These are phyloP conservation scores for Apocrypta bakeri DNA, from an alignment of 1,140 invertebrate genomes.

Conservation along the genomic window DNA sequence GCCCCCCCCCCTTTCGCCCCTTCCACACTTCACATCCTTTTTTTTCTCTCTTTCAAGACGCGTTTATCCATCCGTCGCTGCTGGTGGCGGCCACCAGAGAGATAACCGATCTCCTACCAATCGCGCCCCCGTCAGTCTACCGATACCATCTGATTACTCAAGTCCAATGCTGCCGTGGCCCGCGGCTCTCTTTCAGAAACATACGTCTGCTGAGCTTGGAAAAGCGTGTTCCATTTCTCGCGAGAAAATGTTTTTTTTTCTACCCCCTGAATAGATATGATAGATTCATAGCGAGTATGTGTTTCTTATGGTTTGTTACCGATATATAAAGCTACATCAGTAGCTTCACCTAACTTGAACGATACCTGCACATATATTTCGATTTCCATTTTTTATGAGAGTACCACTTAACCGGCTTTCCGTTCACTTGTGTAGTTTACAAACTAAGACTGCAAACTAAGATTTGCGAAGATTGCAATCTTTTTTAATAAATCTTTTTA, in stretches of 20 bases:
- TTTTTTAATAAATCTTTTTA: too few relatives aligned
- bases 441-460: too few relatives aligned
- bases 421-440: too few relatives aligned
- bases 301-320: too few relatives aligned
- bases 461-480: too few relatives aligned
- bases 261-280: not conserved
- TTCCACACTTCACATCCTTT: conserved; percentile 9
- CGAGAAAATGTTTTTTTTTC: too few relatives aligned
- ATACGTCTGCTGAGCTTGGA: not conserved
- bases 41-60: conserved; percentile 43
- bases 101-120: conserved; percentile 63
- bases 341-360: too few relatives aligned
- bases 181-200: not conserved
- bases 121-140: conserved; percentile 46
- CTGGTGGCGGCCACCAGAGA: conserved; percentile 40
- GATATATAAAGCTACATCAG: too few relatives aligned
- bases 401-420: too few relatives aligned
- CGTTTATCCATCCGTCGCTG: conserved; percentile 29
- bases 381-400: too few relatives aligned
- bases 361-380: too few relatives aligned
- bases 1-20: not conserved
- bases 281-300: too few relatives aligned
- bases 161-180: conserved; percentile 40
- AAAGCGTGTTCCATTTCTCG: not conserved
- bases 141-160: conserved; percentile 68